Conservation (phyloP, 2,797 vertebrate species). For the Todus mexicanus region DNA sequence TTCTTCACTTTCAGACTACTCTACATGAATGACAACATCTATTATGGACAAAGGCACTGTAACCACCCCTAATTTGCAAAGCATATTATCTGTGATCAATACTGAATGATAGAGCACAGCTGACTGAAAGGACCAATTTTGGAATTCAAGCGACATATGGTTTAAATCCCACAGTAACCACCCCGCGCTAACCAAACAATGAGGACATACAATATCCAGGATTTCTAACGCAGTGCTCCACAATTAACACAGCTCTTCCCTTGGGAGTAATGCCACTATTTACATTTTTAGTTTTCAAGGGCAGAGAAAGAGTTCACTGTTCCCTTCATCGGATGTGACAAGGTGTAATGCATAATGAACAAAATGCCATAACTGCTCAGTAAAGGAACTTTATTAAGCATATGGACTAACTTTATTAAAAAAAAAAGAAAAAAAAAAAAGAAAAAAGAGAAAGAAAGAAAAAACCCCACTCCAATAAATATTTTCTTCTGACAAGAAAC, state of each 20-base stretch:
- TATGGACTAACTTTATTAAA: conserved; percentile 45
- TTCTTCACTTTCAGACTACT: conserved; percentile 61
- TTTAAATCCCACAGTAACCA: conserved; percentile 68
- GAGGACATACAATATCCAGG: conserved; percentile 56
- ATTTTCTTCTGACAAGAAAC: conserved; percentile 53
- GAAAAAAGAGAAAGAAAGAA: not conserved
- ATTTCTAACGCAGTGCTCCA: conserved; percentile 39
- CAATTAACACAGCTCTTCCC: conserved; percentile 59
- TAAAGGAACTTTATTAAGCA: conserved; percentile 74
- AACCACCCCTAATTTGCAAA: conserved; percentile 74
- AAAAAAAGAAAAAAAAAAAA: not conserved
- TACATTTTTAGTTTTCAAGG: conserved; percentile 67
- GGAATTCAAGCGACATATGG: conserved; percentile 66
- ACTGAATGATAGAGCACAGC: conserved; percentile 35
- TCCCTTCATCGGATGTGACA: conserved; percentile 66
- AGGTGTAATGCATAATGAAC: conserved; percentile 70
- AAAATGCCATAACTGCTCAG: conserved; percentile 71
- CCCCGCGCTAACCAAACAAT: conserved; percentile 50
- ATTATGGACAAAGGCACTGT: conserved; percentile 65
- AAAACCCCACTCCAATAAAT: not conserved
- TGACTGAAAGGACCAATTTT: conserved; percentile 57
- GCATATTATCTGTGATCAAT: conserved; percentile 66
- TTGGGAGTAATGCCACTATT: conserved; percentile 41
- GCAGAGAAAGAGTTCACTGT: conserved; percentile 28
- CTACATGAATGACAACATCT: conserved; percentile 64